These are phyloP conservation scores for Sebastes oblongus DNA, from an alignment of 2,797 vertebrate genomes.

Conservation along the genomic window DNA sequence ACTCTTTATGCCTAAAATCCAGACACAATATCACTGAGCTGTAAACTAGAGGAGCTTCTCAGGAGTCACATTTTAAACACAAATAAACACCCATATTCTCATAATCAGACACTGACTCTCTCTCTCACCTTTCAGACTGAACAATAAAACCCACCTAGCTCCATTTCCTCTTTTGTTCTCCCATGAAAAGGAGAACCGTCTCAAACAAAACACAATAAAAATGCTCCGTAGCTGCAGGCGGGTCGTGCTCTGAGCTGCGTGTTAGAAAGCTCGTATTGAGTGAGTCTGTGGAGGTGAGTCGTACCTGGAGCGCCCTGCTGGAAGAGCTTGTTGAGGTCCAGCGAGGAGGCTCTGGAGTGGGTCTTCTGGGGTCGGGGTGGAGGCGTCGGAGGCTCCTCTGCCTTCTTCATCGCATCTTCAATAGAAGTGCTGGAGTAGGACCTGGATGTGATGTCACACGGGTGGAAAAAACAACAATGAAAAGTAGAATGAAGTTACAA, in stretches of 20 bases:
- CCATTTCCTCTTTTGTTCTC: constrained; percentile 37
- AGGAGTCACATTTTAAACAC: background rate
- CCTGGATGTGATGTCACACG: constrained; percentile 66
- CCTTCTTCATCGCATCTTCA: constrained; percentile 94
- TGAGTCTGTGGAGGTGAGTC: too few relatives aligned
- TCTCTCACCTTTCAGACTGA: constrained; percentile 7
- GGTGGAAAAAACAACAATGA: background rate
- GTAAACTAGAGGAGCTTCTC: background rate
- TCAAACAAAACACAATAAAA: background rate
- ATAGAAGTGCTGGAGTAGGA: constrained; percentile 96
- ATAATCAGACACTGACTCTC: background rate
- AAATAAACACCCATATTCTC: background rate
- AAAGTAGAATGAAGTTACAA: background rate
- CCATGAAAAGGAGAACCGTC: constrained; percentile 31
- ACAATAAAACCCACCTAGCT: constrained; percentile 2
- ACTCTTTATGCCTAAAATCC: constrained; percentile 81
- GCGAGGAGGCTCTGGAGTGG: constrained; percentile 96
- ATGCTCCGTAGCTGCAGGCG: background rate
- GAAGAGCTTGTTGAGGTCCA: constrained; percentile 97
- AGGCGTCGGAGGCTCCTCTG: constrained; percentile 92
- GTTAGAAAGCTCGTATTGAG: background rate
- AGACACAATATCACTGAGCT: background rate
- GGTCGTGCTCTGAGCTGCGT: background rate
- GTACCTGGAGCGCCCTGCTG: constrained; percentile 90
- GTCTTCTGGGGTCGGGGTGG: constrained; percentile 95